phyloP scores from a whole-genome alignment of 2,888 invertebrate genomes.

The Athripsodes cinereus region DNA sequence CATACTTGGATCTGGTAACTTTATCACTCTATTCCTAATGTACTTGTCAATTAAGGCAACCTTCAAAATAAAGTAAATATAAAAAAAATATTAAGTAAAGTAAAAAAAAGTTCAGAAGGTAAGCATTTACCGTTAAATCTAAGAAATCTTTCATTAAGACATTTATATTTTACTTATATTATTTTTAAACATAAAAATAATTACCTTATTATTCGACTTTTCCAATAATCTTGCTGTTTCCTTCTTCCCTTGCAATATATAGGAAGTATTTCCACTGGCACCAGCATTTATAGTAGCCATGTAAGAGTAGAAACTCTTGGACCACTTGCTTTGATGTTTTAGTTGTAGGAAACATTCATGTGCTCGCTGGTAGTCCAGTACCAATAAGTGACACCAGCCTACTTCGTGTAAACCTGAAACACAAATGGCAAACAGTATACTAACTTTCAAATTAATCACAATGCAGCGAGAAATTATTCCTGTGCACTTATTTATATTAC shows the following conservation, averaged over 20 bases:
- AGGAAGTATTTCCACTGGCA: conserved; percentile 30
- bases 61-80: too few relatives aligned
- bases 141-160: too few relatives aligned
- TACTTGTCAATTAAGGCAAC: conserved; percentile 41
- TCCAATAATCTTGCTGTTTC: conserved; percentile 32
- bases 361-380: conserved; percentile 51
- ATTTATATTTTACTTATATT: too few relatives aligned
- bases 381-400: conserved; percentile 61
- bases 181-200: too few relatives aligned
- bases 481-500: too few relatives aligned
- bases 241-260: conserved; percentile 29
- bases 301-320: conserved; percentile 59
- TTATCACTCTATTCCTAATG: conserved; percentile 35
- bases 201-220: conserved; percentile 34
- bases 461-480: neutral
- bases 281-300: conserved; percentile 45
- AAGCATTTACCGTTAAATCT: too few relatives aligned
- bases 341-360: conserved; percentile 48
- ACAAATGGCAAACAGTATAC: neutral
- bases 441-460: neutral
- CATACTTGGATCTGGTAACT: conserved; percentile 28
- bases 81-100: too few relatives aligned
- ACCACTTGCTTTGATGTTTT: conserved; percentile 57
- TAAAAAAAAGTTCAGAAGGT: too few relatives aligned
- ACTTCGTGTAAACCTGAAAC: conserved; percentile 45